These are phyloP conservation scores for Lethocerus indicus DNA, from an alignment of 1,140 invertebrate genomes.

Conservation along the genomic window DNA sequence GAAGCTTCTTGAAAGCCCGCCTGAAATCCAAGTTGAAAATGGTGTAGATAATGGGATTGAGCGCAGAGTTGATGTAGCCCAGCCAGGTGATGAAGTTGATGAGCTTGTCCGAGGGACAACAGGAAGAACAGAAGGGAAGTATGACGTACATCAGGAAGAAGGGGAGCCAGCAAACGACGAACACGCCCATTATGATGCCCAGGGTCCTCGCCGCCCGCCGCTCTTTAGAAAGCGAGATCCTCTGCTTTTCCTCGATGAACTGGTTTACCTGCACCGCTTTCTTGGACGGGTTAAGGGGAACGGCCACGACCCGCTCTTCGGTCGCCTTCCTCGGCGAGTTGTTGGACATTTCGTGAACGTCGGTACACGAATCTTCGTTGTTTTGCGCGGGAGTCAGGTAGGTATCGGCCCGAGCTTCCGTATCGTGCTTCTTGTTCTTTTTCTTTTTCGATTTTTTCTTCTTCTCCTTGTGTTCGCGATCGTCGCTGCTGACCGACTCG, in stretches of 20 bases:
- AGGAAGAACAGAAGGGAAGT: conserved; percentile 58
- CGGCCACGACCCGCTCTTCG: conserved; percentile 24
- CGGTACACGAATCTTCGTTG: conserved; percentile 44
- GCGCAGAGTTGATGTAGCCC: conserved; percentile 92
- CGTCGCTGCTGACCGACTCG: conserved; percentile 64
- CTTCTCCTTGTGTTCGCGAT: conserved; percentile 35
- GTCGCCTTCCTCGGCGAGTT: conserved; percentile 23
- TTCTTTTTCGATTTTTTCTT: conserved; percentile 20
- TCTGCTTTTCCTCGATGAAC: conserved; percentile 85
- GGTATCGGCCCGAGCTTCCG: conserved; percentile 30
- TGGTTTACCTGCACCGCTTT: conserved; percentile 43
- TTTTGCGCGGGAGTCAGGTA: conserved; percentile 34
- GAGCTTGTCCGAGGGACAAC: conserved; percentile 47
- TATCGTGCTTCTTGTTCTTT: conserved; percentile 22
- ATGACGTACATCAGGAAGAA: conserved; percentile 94
- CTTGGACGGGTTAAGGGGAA: conserved; percentile 15
- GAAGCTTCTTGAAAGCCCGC: conserved; percentile 73
- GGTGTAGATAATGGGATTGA: conserved; percentile 94
- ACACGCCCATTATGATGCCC: conserved; percentile 87
- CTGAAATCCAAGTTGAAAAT: conserved; percentile 95
- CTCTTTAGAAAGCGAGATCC: conserved; percentile 82
- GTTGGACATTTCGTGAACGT: conserved; percentile 22
- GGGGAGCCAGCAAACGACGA: conserved; percentile 92
- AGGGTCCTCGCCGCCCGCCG: conserved; percentile 78
- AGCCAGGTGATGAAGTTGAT: conserved; percentile 90